These are phyloP conservation scores for Smithornis capensis DNA, from an alignment of 2,113 vertebrate species.

Conservation along the genomic window DNA sequence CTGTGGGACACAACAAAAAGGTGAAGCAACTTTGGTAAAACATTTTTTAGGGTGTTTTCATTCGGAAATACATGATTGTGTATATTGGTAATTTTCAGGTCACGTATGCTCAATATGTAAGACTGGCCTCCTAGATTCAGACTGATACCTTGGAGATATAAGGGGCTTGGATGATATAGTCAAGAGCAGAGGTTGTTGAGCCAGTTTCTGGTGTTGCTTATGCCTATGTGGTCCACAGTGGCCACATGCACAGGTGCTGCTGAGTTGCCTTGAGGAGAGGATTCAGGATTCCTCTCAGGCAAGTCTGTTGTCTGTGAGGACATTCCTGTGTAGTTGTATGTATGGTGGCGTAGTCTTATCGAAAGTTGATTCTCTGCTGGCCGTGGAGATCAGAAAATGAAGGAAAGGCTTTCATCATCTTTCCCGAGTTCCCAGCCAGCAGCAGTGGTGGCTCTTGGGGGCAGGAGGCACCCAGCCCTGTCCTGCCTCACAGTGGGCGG, in stretches of 20 bases:
- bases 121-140: background rate
- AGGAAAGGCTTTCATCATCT: background rate
- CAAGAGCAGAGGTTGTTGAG: background rate
- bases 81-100: background rate
- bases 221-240: accelerated
- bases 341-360: background rate
- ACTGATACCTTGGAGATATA: background rate
- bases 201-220: background rate
- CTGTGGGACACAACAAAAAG: background rate
- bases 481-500: background rate
- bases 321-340: background rate
- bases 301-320: background rate
- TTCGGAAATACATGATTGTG: background rate
- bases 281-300: background rate
- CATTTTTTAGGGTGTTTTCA: background rate
- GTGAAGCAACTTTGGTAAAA: background rate
- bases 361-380: background rate
- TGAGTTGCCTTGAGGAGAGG: background rate
- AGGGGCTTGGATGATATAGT: background rate
- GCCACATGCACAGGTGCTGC: accelerated
- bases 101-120: accelerated
- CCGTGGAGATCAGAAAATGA: background rate
- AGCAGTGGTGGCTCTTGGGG: background rate
- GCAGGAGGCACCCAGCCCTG: background rate
- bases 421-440: background rate